Evolutionary conservation across 2,797 vertebrate species (phyloP).

Genomic region (Megaceryle alcyon): DNA sequence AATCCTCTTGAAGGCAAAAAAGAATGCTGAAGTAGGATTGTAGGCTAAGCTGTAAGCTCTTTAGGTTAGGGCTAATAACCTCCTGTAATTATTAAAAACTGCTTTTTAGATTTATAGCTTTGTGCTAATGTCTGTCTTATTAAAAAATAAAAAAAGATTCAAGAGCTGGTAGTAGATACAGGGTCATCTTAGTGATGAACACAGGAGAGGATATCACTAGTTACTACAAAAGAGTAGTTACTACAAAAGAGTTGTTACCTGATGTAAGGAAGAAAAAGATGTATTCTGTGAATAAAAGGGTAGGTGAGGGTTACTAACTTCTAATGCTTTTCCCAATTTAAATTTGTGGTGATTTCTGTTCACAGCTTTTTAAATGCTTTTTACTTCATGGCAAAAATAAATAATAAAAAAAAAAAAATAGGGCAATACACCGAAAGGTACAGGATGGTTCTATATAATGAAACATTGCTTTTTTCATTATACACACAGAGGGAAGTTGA

Average conservation of each 20-base stretch:
- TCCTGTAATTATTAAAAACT: conserved; percentile 9
- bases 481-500: conserved; percentile 33
- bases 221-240: neutral
- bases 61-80: neutral
- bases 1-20: neutral
- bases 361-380: neutral
- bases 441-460: neutral
- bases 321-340: neutral
- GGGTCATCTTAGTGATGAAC: neutral
- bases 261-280: neutral
- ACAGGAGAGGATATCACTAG: neutral
- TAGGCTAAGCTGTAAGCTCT: neutral
- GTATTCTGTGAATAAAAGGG: neutral
- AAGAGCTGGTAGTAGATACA: neutral
- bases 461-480: conserved; percentile 41
- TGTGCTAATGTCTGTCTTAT: neutral
- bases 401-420: neutral
- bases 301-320: neutral
- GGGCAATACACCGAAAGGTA: neutral
- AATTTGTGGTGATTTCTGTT: neutral
- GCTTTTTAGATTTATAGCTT: neutral
- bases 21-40: conserved; percentile 30
- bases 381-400: neutral
- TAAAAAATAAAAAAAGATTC: neutral
- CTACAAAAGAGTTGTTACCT: neutral